Evolutionary conservation across 2,113 vertebrate species (phyloP).

Genomic region (Gavia stellata): DNA sequence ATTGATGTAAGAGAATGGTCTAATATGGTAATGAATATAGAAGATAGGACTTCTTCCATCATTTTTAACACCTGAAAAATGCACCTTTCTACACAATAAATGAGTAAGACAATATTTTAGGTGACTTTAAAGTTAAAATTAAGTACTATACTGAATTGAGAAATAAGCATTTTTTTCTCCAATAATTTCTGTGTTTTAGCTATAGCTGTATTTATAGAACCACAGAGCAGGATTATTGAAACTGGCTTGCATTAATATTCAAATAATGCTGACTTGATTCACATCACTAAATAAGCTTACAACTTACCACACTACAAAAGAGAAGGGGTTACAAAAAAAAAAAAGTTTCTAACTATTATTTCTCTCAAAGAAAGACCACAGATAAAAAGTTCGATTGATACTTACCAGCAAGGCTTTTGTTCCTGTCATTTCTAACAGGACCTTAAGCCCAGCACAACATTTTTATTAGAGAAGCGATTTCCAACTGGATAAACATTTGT

Average conservation of each 20-base stretch:
- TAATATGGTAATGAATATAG: neutral
- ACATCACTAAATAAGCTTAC: neutral
- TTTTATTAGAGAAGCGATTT: neutral
- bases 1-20: neutral
- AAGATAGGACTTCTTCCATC: neutral
- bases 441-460: neutral
- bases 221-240: fast-evolving
- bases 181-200: neutral
- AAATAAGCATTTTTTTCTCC: neutral
- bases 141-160: neutral
- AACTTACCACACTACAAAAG: neutral
- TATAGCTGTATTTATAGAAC: neutral
- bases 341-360: neutral
- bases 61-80: conserved; percentile 26
- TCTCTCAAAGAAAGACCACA: neutral
- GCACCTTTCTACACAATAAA: neutral
- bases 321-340: neutral
- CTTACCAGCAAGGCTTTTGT: neutral
- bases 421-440: neutral
- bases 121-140: neutral
- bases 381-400: neutral
- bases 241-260: neutral
- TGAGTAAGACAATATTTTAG: neutral
- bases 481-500: neutral
- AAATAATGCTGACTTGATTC: neutral